These are phyloP conservation scores for Mimas tiliae DNA, from an alignment of 2,888 invertebrate species.

Conservation along the genomic window DNA sequence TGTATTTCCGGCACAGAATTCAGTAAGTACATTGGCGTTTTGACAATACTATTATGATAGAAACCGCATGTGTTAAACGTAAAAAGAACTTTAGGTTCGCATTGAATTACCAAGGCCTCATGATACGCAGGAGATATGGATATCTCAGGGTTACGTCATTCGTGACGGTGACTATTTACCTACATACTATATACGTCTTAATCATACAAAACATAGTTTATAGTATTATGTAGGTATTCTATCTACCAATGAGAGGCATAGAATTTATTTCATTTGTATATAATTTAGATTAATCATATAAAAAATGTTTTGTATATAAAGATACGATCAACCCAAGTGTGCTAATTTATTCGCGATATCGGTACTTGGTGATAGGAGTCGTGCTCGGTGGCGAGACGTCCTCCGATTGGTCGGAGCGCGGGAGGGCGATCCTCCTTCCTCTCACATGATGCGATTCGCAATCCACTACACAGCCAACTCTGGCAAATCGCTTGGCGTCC, in stretches of 20 bases:
- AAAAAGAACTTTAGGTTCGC: slow-evolving; percentile 62
- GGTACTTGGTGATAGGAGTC: slow-evolving; percentile 56
- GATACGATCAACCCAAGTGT: slow-evolving; percentile 39
- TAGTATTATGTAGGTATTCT: slow-evolving; percentile 43
- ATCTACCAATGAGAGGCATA: slow-evolving; percentile 43
- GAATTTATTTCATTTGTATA: slow-evolving; percentile 33
- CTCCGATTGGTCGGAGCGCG: slow-evolving; percentile 70
- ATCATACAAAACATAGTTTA: slow-evolving; percentile 34
- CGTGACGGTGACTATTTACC: slow-evolving; percentile 39
- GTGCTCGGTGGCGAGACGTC: slow-evolving; percentile 59
- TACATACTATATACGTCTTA: slow-evolving; percentile 16
- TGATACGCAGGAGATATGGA: slow-evolving; percentile 62
- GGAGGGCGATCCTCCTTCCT: slow-evolving; percentile 83
- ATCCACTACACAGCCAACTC: slow-evolving; percentile 68
- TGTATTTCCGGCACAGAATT: slow-evolving; percentile 66
- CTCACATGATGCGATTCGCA: slow-evolving; percentile 80
- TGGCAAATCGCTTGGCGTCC: slow-evolving; percentile 66
- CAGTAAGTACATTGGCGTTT: slow-evolving; percentile 62
- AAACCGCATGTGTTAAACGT: slow-evolving; percentile 24
- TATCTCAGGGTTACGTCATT: slow-evolving; percentile 44
- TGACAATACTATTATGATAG: slow-evolving; percentile 54
- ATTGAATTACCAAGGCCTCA: slow-evolving; percentile 69
- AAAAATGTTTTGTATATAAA: slow-evolving; percentile 31
- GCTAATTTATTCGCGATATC: slow-evolving; percentile 79
- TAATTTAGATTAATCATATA: slow-evolving; percentile 43